Evolutionary conservation across 2,797 vertebrate species (phyloP), one percentile per base, ranked within the genome.

Genomic region (Lagodon rhomboides): DNA sequence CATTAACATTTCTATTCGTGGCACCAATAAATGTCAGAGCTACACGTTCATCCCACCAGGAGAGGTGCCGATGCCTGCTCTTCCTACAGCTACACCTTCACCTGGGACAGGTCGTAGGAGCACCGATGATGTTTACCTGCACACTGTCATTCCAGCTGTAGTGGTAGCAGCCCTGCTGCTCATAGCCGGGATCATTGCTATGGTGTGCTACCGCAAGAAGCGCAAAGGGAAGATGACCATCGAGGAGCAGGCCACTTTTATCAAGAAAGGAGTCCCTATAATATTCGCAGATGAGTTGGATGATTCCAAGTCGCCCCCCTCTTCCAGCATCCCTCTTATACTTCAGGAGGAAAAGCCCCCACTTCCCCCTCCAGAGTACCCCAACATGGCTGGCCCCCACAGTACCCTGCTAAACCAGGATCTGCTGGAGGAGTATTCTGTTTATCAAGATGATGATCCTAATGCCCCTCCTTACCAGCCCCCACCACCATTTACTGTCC

Each of bases 201-300:
- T 99, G 98, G 97, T 99, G 82, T 99, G 98, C 91, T 99, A 99
- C 79, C 97, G 98, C 61, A 99, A 99, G 94, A 99, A 99, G 85
- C 97, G 98, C 85, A 98, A 97, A 94, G 98, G 98, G 41, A 99
- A 99, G 89, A 96, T 99, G 87, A 99, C 97, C 47, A 98, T 97
- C 0, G 98, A 99, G 94, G 98, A 99, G 91, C 98, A 99, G 93
- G 98, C 98, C 41, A 99, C 98, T n/a, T 99, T 99, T 90, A 99
- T 99, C 84, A 99, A 99, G 93, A 99, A 99, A 58, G 98, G 98
- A 0, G 98, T 99, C 72, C 98, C 98, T 15, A 99, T 99, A 71
- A 99, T 99, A 93, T 99, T 99, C 3, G 98, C 98, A 0, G 98
- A 99, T 0, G 98, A 99, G 91, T 92, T 99, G 68, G 98, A 99